Base-by-base conservation (phyloP, 2,113 vertebrate genomes). In the Eulemur rufifrons region DNA sequence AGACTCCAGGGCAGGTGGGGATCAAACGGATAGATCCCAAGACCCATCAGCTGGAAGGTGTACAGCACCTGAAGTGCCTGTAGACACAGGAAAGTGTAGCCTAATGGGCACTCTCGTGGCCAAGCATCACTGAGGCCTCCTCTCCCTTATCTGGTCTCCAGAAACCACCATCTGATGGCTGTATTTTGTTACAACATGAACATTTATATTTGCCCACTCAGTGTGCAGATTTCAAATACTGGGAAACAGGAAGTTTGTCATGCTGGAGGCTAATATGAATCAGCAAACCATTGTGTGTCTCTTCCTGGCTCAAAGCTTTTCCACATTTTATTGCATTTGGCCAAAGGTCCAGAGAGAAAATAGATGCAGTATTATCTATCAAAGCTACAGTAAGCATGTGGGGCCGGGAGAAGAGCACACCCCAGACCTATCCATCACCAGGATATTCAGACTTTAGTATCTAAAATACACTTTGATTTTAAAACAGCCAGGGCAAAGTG, bases 261-360 rank as follows among this genome's bases (percentile, higher is more conserved):
- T 3, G 47, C 52, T n/a, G 6, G 77, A 52, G 52, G 23, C 20
- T 18, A 15, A 21, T 5, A 29, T 39, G 21, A 5, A 39, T 29
- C 37, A 59, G 4, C 32, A 13, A 34, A n/a, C 12, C 5, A 0
- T 14, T 1, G 0, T 27, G 0, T 12, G 0, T 7, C 13, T 25
- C 45, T 64, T 77, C 52, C 50, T 10, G 15, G 54, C 54, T 89
- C 17, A 23, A 32, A 1, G 23, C 47, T 27, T 59, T 37, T 12
- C 32, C 64, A 10, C 6, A 63, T 39, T 90, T 63, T 52, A 34
- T 63, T 83, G 61, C 15, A 5, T 84, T 63, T 56, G 68, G 47
- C n/a, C 63, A 84, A 42, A 47, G 42, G 0, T 78, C 82, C n/a
- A 34, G 42, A 80, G 42, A 45, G 32, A 90, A 90, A 78, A 42